Evolutionary conservation across 2,888 invertebrate genomes (phyloP).

Genomic region (Empis livida): DNA sequence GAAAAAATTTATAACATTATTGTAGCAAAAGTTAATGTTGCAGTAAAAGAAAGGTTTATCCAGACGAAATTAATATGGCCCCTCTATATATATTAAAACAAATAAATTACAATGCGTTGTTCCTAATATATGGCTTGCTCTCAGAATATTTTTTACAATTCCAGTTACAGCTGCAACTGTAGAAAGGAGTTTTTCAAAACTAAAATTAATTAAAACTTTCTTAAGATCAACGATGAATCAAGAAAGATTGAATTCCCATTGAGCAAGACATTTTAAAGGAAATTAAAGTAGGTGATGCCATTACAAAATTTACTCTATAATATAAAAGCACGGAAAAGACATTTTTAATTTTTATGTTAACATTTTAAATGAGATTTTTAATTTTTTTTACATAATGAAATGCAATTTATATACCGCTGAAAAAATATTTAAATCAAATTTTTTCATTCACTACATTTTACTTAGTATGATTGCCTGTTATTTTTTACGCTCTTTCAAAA

Average conservation of each 20-base stretch:
- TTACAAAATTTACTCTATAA: background rate
- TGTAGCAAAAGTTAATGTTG: slow-evolving; percentile 1
- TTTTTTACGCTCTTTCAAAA: background rate
- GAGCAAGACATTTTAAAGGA: background rate
- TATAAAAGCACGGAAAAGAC: background rate
- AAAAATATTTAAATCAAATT: background rate
- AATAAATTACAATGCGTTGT: slow-evolving; percentile 1
- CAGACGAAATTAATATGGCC: slow-evolving; percentile 1
- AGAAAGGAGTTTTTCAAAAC: slow-evolving; percentile 1
- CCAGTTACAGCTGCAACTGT: background rate
- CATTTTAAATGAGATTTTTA: background rate
- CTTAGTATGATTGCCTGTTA: background rate
- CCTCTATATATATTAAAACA: background rate
- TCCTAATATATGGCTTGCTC: slow-evolving; percentile 1
- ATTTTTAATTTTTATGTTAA: slow-evolving; percentile 1
- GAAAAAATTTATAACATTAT: slow-evolving; percentile 2
- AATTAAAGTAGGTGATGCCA: background rate
- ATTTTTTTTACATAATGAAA: slow-evolving; percentile 1
- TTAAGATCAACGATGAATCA: background rate
- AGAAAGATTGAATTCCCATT: slow-evolving; percentile 1
- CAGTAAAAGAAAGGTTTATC: background rate
- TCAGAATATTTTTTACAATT: slow-evolving; percentile 1
- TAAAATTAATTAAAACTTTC: background rate
- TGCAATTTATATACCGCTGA: background rate
- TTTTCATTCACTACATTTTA: background rate